Percentiles rank a stretch among this genome's conserved stretches.
Conservation (phyloP, 2,113 vertebrate species). For the Fregetta grallaria region DNA sequence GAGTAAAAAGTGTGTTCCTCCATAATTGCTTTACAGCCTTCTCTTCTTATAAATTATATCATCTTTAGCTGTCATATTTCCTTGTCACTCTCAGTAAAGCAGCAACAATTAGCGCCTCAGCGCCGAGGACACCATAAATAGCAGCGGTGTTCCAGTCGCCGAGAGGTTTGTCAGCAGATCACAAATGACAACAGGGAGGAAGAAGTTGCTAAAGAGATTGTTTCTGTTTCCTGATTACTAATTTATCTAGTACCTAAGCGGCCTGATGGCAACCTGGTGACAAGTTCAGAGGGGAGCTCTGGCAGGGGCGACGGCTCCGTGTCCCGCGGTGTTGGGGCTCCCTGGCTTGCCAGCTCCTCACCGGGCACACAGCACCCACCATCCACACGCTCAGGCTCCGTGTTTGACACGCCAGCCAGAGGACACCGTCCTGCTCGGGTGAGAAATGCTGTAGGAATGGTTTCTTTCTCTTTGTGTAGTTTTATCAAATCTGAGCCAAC, state of each 20-base stretch:
- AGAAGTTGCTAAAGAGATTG: background rate
- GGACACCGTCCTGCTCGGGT: background rate
- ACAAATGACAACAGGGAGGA: background rate
- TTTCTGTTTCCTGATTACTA: background rate
- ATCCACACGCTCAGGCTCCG: rapidly evolving
- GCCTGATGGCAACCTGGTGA: background rate
- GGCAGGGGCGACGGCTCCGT: background rate
- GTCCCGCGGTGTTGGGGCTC: rapidly evolving
- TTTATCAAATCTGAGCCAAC: background rate
- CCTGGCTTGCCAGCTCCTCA: background rate
- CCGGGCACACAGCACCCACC: background rate
- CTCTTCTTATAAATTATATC: background rate
- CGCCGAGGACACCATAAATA: background rate
- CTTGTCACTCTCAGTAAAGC: background rate
- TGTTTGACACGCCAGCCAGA: background rate
- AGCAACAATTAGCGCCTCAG: background rate
- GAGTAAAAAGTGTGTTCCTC: background rate
- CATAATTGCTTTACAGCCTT: background rate
- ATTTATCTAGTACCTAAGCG: background rate
- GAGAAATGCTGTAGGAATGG: rapidly evolving
- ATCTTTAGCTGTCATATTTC: background rate
- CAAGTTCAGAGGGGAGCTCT: background rate
- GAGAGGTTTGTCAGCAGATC: background rate
- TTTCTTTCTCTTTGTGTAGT: background rate
- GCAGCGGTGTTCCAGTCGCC: rapidly evolving